Evolutionary conservation across 2,888 invertebrate species (phyloP).

Genomic region (Oscheius sp.): DNA sequence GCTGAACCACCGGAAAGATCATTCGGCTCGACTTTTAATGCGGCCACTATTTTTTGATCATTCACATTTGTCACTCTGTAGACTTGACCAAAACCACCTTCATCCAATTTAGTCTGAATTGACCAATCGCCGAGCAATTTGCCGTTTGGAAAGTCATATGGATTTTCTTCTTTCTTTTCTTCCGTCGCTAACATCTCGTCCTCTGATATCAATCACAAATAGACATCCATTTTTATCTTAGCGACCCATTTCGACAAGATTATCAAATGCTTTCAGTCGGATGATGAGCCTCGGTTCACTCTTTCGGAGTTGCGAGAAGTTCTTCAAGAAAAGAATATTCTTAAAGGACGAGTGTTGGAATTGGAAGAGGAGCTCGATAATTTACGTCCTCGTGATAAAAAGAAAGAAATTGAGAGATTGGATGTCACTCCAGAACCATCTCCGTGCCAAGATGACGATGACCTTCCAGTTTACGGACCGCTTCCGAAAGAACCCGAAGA

Average conservation of each 20-base stretch:
- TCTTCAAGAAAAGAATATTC: slow-evolving; percentile 88
- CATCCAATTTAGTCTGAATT: slow-evolving; percentile 90
- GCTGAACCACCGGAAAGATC: slow-evolving; percentile 52
- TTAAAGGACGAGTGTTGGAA: slow-evolving; percentile 87
- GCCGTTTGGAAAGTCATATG: no score
- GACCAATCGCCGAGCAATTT: slow-evolving; percentile 55
- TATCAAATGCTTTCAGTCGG: slow-evolving; percentile 35
- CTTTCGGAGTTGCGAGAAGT: slow-evolving; percentile 86
- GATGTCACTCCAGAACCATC: slow-evolving; percentile 29
- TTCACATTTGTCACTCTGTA: slow-evolving; percentile 82
- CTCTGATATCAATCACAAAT: no score
- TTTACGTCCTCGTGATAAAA: slow-evolving; percentile 40
- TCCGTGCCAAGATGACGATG: slow-evolving; percentile 70
- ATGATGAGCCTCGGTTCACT: slow-evolving; percentile 82
- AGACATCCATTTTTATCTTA: no score
- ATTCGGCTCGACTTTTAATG: slow-evolving; percentile 59
- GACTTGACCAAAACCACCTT: slow-evolving; percentile 96
- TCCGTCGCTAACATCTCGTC: no score
- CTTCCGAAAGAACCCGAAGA: slow-evolving; percentile 95
- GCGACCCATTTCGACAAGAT: no score
- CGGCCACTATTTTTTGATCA: slow-evolving; percentile 29
- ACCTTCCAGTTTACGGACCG: slow-evolving; percentile 93
- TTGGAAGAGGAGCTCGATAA: slow-evolving; percentile 87
- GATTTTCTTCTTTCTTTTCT: no score
- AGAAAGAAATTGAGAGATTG: slow-evolving; percentile 21